phyloP scores from a whole-genome alignment of 2,797 vertebrate genomes.

The Darevskia nairensis region DNA sequence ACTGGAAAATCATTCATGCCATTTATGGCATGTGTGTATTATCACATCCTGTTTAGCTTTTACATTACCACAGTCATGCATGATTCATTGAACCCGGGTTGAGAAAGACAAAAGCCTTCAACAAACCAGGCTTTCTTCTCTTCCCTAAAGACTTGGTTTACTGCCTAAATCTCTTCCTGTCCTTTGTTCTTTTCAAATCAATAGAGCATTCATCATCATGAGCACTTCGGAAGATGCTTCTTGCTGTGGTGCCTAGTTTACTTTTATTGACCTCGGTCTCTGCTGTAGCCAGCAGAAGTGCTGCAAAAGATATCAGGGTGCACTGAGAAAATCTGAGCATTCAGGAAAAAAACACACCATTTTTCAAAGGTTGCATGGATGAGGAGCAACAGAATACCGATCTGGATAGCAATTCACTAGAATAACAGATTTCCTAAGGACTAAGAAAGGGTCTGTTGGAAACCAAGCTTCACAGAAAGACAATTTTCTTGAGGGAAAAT shows the following conservation, averaged over 20 bases:
- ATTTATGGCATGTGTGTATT: not conserved
- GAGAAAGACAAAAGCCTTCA: not conserved
- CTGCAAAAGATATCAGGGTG: conserved; percentile 3
- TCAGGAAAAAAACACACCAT: not conserved
- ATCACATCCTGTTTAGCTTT: not conserved
- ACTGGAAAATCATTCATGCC: not conserved
- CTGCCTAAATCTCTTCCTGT: not conserved
- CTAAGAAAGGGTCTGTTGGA: not conserved
- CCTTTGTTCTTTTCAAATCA: conserved; percentile 17
- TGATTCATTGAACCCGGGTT: not conserved
- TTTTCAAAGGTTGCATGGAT: not conserved
- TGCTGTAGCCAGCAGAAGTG: not conserved
- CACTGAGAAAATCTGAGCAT: not conserved
- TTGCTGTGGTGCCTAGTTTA: not conserved
- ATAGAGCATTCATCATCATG: not conserved
- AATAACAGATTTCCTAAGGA: not conserved
- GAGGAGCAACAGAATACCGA: not conserved
- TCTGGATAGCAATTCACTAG: not conserved
- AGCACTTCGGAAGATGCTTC: not conserved
- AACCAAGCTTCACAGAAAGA: not conserved
- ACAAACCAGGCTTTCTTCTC: not conserved
- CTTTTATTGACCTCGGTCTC: conserved; percentile 7
- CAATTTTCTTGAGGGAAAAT: not conserved
- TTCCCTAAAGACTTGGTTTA: conserved; percentile 9
- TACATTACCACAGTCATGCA: not conserved